Evolutionary conservation across 2,888 invertebrate species (phyloP).

Genomic region (Apotomis betuletana): DNA sequence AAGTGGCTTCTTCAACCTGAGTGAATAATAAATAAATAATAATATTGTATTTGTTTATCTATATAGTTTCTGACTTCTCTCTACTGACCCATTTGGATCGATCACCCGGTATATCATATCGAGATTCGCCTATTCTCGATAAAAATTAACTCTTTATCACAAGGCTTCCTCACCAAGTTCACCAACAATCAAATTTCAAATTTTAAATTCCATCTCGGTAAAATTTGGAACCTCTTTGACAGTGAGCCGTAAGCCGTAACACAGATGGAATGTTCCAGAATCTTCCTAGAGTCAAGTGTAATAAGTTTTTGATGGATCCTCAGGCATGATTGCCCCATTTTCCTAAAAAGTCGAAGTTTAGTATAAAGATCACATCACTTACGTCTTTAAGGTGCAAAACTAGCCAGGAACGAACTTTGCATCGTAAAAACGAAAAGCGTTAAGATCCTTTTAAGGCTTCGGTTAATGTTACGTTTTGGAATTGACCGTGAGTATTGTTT

Average conservation of each 20-base stretch:
- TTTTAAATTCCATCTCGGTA: slow-evolving; percentile 27
- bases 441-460: not conserved
- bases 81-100: too few species aligned
- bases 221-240: slow-evolving; percentile 16
- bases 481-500: not conserved
- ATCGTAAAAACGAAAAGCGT: not conserved
- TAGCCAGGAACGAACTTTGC: not conserved
- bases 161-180: not conserved
- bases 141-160: too few species aligned
- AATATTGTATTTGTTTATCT: too few species aligned
- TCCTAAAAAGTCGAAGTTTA: not conserved
- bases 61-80: too few species aligned
- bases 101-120: too few species aligned
- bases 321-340: slow-evolving; percentile 28
- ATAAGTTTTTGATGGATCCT: slow-evolving; percentile 40
- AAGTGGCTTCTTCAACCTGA: too few species aligned
- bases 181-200: slow-evolving; percentile 11
- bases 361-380: not conserved
- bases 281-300: slow-evolving; percentile 19
- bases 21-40: too few species aligned
- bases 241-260: slow-evolving; percentile 29
- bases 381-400: not conserved
- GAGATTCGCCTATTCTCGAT: too few species aligned
- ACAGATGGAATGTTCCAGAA: slow-evolving; percentile 16
- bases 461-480: not conserved